phyloP scores from a whole-genome alignment of 1,140 invertebrate species.

The Artemia franciscana region DNA sequence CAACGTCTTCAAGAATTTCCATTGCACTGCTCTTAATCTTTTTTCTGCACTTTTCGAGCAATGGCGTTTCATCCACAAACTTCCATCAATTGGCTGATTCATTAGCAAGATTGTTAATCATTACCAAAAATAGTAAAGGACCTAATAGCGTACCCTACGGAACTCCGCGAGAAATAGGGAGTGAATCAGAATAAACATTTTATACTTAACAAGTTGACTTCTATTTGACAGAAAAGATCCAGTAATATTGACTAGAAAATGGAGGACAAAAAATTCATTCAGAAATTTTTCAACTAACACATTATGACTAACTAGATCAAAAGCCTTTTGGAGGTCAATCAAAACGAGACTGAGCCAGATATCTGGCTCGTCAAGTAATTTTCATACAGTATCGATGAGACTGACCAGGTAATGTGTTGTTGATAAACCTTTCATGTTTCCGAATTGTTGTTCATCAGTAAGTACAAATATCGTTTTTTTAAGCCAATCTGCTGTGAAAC shows the following conservation, averaged over 20 bases:
- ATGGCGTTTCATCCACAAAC: neutral
- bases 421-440: neutral
- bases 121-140: neutral
- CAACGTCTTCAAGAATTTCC: neutral
- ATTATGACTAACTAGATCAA: neutral
- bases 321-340: neutral
- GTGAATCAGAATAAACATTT: neutral
- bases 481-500: neutral
- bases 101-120: neutral
- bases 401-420: neutral
- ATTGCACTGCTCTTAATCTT: neutral
- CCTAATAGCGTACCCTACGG: neutral
- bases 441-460: neutral
- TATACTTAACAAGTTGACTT: neutral
- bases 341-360: neutral
- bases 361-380: neutral
- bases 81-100: neutral
- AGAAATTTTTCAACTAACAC: neutral
- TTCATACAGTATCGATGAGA: neutral
- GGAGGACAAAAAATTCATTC: neutral
- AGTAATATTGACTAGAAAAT: neutral
- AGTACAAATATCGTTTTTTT: neutral
- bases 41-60: neutral
- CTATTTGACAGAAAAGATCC: neutral
- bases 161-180: neutral